Conservation (phyloP, 2,113 vertebrate genomes). For the Pluvianellus socialis region DNA sequence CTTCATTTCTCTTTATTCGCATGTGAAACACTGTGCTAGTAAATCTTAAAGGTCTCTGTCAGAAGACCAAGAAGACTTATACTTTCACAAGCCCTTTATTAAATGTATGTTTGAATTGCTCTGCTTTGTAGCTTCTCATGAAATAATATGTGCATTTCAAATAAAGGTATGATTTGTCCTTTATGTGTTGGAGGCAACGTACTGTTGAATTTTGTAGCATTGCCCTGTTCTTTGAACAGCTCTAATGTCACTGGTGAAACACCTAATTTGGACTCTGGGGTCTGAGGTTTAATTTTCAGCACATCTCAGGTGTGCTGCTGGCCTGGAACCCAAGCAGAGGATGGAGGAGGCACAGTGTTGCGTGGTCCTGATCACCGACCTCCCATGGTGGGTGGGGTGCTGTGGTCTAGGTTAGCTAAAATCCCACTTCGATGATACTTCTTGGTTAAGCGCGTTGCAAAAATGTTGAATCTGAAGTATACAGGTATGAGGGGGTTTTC, state of each 20-base stretch:
- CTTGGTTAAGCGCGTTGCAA: neutral
- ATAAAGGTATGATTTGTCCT: neutral
- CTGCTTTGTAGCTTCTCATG: neutral
- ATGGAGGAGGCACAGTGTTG: neutral
- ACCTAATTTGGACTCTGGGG: neutral
- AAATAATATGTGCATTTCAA: neutral
- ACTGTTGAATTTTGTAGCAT: neutral
- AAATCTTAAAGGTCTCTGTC: neutral
- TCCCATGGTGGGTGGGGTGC: too few species aligned
- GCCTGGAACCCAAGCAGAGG: neutral
- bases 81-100: neutral
- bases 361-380: too few species aligned
- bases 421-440: neutral
- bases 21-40: neutral
- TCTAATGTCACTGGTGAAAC: neutral
- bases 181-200: fast-evolving
- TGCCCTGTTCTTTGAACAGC: neutral
- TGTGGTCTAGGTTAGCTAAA: neutral
- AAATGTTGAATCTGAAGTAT: neutral
- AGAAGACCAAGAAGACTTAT: neutral
- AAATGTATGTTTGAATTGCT: neutral
- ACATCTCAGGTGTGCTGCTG: neutral
- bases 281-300: neutral
- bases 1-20: neutral
- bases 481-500: neutral